Evolutionary conservation across 2,113 vertebrate species (phyloP), one percentile per base, ranked within the genome.

Genomic region (Phoxinus phoxinus): DNA sequence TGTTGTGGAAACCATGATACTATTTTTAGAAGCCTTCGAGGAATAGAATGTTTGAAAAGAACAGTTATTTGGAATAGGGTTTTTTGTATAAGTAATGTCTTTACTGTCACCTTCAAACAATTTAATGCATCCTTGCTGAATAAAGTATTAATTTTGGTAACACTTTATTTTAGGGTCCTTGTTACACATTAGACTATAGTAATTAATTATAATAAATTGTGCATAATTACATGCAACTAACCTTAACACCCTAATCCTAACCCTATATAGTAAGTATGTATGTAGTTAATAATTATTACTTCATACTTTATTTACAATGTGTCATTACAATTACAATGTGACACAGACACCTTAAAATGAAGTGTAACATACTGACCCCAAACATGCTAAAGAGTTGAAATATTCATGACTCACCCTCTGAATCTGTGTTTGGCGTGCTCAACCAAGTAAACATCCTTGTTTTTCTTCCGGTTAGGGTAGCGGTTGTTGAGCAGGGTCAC

Each of bases 371-470:
- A 2, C 30, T 10, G 32, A 35, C 32, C 19, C 32, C 32, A 71
- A 37, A 37, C 8, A 46, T 15, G 6, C n/a, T 17, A 46, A 25
- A 48, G n/a, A 9, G 3, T 73, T 73, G 0, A 44, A 41, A 69
- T 69, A 30, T 30, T 48, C 51, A 77, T 13, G 37, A 41, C 79
- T 90, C 61, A 90, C 90, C 90, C 81, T 59, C 37, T 27, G 6
- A 87, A 88, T 19, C 81, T 86, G 44, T 88, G 78, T 53, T 88
- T 89, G 75, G 46, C 58, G 10, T 89, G 88, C 76, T 89, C 89
- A 13, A 65, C 81, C 65, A 91, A 77, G 35, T 85, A 83, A n/a
- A 90, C 73, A 4, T 91, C 90, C 85, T 88, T 90, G 76, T 89
- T 83, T 46, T 86, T 89, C 84, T 83, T 87, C 9, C 81, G 87